phyloP scores from a whole-genome alignment of 64 coral and sea anemone genomes.

The Cladopsammia gracilis region DNA sequence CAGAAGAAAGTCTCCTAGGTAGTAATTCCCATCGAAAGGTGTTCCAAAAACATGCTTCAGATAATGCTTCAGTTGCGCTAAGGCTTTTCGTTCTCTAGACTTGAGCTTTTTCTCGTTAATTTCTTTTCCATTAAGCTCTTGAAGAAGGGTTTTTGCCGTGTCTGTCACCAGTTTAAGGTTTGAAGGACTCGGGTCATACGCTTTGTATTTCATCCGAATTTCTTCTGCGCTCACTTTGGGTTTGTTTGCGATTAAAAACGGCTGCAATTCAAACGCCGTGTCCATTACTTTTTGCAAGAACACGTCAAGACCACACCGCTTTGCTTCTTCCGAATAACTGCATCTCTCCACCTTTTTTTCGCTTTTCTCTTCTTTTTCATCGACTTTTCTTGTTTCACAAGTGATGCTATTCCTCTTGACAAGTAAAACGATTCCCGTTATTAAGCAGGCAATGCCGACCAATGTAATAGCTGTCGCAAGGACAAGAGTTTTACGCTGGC shows the following conservation, averaged over 20 bases:
- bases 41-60: slow-evolving; percentile 58
- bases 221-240: slow-evolving; percentile 25
- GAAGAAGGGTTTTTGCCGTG: slow-evolving; percentile 35
- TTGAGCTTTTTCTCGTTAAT: slow-evolving; percentile 52
- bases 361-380: not conserved
- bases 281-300: slow-evolving; percentile 79
- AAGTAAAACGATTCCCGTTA: slow-evolving; percentile 69
- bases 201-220: slow-evolving; percentile 41
- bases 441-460: slow-evolving; percentile 55
- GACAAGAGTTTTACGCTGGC: not conserved
- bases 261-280: slow-evolving; percentile 65
- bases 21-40: slow-evolving; percentile 70
- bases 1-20: slow-evolving; percentile 64
- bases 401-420: not conserved
- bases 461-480: slow-evolving; percentile 33
- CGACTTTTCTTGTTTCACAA: not conserved
- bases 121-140: slow-evolving; percentile 42
- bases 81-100: slow-evolving; percentile 64
- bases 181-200: slow-evolving; percentile 51
- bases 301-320: slow-evolving; percentile 54
- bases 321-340: slow-evolving; percentile 70
- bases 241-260: slow-evolving; percentile 30
- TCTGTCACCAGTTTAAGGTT: slow-evolving; percentile 55
- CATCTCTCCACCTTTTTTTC: slow-evolving; percentile 33
- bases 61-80: slow-evolving; percentile 67